Evolutionary conservation across 1,140 invertebrate species (phyloP).

Genomic region (Nephila pilipes): DNA sequence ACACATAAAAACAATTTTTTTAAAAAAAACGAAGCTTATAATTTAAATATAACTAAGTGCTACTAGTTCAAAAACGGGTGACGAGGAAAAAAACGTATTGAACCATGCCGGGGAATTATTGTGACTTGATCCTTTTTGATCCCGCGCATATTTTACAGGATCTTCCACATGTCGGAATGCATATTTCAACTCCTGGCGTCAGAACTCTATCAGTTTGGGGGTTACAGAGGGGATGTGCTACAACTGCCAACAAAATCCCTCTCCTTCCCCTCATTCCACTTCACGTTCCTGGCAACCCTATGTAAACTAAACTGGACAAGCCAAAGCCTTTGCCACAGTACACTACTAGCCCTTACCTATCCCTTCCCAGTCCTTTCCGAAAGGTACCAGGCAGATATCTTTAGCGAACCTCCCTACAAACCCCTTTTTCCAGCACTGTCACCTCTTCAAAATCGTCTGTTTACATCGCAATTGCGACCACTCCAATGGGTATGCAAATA

Average conservation of each 20-base stretch:
- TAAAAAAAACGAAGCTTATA: no score
- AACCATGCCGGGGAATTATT: neutral
- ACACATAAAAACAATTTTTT: no score
- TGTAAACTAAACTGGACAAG: conserved; percentile 75
- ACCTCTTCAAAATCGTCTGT: neutral
- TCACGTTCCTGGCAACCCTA: conserved; percentile 58
- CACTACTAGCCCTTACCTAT: conserved; percentile 54
- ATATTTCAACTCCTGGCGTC: neutral
- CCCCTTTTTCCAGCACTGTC: neutral
- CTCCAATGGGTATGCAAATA: conserved; percentile 35
- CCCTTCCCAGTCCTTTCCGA: neutral
- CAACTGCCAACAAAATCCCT: neutral
- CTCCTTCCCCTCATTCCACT: neutral
- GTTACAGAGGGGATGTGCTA: neutral
- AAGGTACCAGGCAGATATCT: conserved; percentile 42
- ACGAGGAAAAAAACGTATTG: neutral
- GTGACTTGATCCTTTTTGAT: neutral
- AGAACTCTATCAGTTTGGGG: neutral
- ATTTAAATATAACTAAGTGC: no score
- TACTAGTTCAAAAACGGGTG: no score
- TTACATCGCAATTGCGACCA: neutral
- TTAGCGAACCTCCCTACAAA: no score
- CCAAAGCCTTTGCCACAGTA: conserved; percentile 50
- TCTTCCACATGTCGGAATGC: neutral
- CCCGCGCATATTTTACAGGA: neutral